A percentile compares a stretch with the other conserved stretches of the same genome.
Conservation (phyloP, 2,888 invertebrate species). For the Crocallis elinguaria region DNA sequence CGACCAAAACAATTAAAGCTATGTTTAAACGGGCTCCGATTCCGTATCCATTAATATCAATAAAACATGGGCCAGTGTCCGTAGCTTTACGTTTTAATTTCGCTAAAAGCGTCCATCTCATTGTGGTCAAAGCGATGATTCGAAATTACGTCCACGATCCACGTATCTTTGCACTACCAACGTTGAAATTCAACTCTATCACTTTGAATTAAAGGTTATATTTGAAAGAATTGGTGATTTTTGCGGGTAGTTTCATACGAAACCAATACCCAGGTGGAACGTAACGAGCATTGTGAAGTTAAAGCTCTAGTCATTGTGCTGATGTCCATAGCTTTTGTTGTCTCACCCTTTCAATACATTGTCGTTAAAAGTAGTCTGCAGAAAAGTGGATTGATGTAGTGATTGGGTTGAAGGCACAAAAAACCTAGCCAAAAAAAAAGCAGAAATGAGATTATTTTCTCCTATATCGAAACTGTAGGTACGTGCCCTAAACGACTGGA, state of each 20-base stretch:
- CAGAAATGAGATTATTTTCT: too few species aligned
- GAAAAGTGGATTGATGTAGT: slow-evolving; percentile 1
- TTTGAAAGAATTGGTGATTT: not conserved
- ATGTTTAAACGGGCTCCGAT: slow-evolving; percentile 35
- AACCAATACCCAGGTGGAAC: slow-evolving; percentile 52
- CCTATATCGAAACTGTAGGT: too few species aligned
- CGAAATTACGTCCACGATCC: slow-evolving; percentile 49
- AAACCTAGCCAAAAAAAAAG: not conserved
- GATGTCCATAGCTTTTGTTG: slow-evolving; percentile 48
- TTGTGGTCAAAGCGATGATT: slow-evolving; percentile 71
- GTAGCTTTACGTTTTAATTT: slow-evolving; percentile 70
- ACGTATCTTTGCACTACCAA: slow-evolving; percentile 31
- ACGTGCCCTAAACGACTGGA: too few species aligned
- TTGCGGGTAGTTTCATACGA: slow-evolving; percentile 18
- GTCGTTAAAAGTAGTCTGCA: not conserved
- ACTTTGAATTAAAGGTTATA: slow-evolving; percentile 7
- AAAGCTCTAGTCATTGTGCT: slow-evolving; percentile 57
- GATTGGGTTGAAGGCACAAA: not conserved
- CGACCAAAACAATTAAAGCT: slow-evolving; percentile 30
- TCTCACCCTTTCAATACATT: slow-evolving; percentile 18
- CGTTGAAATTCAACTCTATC: slow-evolving; percentile 23
- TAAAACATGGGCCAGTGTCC: slow-evolving; percentile 63
- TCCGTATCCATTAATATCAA: slow-evolving; percentile 61
- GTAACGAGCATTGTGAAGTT: slow-evolving; percentile 55
- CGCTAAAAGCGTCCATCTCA: slow-evolving; percentile 79